Conservation (phyloP, 2,888 invertebrate species). For the Proisotoma minuta region DNA sequence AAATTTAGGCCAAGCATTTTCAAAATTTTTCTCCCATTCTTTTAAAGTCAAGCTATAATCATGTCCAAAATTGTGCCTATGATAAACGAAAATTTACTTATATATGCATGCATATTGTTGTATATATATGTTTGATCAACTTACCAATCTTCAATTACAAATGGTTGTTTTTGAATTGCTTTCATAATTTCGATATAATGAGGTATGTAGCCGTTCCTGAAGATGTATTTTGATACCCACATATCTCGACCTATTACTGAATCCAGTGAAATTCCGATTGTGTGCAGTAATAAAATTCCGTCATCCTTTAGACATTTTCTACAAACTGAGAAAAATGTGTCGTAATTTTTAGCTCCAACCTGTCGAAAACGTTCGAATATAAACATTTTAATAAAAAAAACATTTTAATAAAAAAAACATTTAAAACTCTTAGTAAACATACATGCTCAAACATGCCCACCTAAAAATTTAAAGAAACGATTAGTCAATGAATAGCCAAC, state of each 20-base stretch:
- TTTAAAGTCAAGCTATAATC: slow-evolving; percentile 31
- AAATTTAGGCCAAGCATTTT: slow-evolving; percentile 25
- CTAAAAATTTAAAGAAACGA: no score
- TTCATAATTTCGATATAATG: background rate
- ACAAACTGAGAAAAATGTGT: slow-evolving; percentile 24
- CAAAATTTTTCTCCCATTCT: slow-evolving; percentile 33
- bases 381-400: no score
- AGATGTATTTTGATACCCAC: slow-evolving; percentile 9
- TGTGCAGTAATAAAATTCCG: slow-evolving; percentile 9
- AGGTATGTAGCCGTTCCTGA: background rate
- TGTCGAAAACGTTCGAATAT: slow-evolving; percentile 37
- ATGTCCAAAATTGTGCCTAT: slow-evolving; percentile 35
- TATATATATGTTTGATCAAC: no score
- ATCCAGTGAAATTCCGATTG: background rate
- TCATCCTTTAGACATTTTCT: slow-evolving; percentile 3
- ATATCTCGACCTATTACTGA: background rate
- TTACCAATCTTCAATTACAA: slow-evolving; percentile 38
- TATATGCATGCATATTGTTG: no score
- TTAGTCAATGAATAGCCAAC: no score
- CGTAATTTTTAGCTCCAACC: slow-evolving; percentile 28
- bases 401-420: no score
- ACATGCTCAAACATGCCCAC: no score
- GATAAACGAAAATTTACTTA: no score
- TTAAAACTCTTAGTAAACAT: no score
- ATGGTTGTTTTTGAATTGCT: slow-evolving; percentile 14